Evolutionary conservation across 1,140 invertebrate genomes (phyloP), one percentile per base, ranked within the genome.

Genomic region (Chlorops oryzae): DNA sequence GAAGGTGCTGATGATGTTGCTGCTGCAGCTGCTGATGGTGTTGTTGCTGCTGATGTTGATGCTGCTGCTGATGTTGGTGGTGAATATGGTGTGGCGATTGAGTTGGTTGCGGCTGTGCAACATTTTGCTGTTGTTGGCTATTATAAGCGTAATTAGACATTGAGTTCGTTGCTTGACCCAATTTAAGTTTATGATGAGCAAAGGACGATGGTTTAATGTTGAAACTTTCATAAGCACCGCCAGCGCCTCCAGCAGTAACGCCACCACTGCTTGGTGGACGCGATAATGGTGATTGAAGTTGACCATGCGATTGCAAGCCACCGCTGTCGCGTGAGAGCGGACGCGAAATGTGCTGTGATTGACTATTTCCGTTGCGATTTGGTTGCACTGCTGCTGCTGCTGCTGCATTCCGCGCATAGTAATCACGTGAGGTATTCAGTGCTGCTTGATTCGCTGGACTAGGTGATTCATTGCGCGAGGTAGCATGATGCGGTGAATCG

Each of bases 141-240:
- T 15, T 17, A 28, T 44, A 51, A 18, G 20, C 17, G 10, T 42
- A 34, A 7, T 38, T 28, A 7, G 37, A 41, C 13, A 47, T 47
- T 21, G 54, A 49, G 41, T 56, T 56, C 13, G 56, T 50, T 23
- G 53, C 38, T 15, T 56, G 51, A 17, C 54, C 54, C 13, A 70
- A 50, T 55, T 71, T 72, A 9, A 62, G 59, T 56, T 70, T 72
- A 23, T 71, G 68, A 51, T 69, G 64, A 6, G 63, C 65, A 58
- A 62, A 65, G 17, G 47, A 59, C 21, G 57, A 59, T 12, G 52
- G 49, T 53, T 55, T 55, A 13, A 55, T 54, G 42, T 49, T 52
- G 3, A 58, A 21, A 3, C 42, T 18, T 3, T 52, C 56, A 35
- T 47, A 52, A n/a, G 50, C 5, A 15, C 9, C 20, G 28, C 28